Base-by-base conservation (phyloP, 1,140 invertebrate genomes). In the Diprion similis region DNA sequence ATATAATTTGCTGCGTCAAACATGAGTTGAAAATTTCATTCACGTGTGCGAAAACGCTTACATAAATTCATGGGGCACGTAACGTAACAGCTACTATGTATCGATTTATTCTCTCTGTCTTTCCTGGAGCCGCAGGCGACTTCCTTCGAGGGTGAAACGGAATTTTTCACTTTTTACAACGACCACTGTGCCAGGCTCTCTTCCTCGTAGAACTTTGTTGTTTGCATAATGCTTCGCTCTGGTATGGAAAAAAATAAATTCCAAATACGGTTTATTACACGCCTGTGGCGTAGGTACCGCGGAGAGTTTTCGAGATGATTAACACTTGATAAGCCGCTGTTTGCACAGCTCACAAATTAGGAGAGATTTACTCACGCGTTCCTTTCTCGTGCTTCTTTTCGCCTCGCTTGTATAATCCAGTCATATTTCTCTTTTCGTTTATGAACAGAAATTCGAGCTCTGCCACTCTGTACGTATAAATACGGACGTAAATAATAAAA, bases 261-360 rank as follows among this genome's bases (percentile, higher is more conserved):
- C 51, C 11, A 17, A 59, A 15, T 17, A 15, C 51, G 51, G 51
- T 59, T 13, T 59, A 17, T 37, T 37, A 59, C 4, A 17, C n/a
- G 11, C 51, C 6, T 59, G 51, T 59, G n/a, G 51, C 51, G n/a
- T 8, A 51, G 1, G 48, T 51, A 6, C 51, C 51, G 11, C 51
- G 51, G 6, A 59, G 51, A 59, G 11, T 17, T 9, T 13, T 9
- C 6, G 51, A 59, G n/a, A 59, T 59, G n/a, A 59, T 59, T 59
- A 59, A 59, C 51, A 59, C 51, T 59, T 59, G 51, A 59, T 17
- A 59, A 59, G n/a, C 51, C 9, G 51, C 51, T 59, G 51, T 59
- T 59, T 59, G n/a, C 51, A 4, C 51, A 17, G 9, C 11, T 13
- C n/a, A 59, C 51, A 59, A 59, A 59, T 59, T 59, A 59, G 51